Evolutionary conservation across 92 coral and sea anemone genomes (phyloP).

Genomic region (Plumapathes pennacea): DNA sequence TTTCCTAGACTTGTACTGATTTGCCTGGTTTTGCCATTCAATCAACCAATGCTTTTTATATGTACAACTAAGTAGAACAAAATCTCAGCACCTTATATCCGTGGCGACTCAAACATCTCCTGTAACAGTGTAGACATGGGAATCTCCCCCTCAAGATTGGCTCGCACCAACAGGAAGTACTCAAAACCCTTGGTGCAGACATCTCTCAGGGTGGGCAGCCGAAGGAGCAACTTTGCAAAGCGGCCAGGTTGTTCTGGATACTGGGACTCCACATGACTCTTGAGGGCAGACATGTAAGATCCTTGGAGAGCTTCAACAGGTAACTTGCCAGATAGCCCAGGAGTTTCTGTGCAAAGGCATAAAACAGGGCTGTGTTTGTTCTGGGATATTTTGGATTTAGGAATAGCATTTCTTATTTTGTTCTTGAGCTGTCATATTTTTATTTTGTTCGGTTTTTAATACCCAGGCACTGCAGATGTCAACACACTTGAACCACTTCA

Average conservation of each 20-base stretch:
- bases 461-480: no score
- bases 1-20: no score
- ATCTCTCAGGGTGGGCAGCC: constrained; percentile 91
- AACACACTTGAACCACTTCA: no score
- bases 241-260: constrained; percentile 84
- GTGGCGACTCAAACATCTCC: constrained; percentile 94
- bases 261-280: constrained; percentile 71
- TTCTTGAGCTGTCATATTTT: no score
- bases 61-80: no score
- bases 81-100: constrained; percentile 12
- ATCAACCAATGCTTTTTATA: no score
- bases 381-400: no score
- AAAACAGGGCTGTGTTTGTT: no score
- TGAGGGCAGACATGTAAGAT: constrained; percentile 74
- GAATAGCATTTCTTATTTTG: no score
- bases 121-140: constrained; percentile 90
- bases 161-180: constrained; percentile 79
- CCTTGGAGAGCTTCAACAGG: constrained; percentile 72
- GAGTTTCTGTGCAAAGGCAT: constrained; percentile 52
- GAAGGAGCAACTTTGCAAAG: constrained; percentile 85
- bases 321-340: constrained; percentile 63
- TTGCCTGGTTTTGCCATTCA: no score
- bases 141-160: constrained; percentile 91
- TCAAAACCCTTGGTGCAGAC: constrained; percentile 94
- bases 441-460: no score